Percentiles rank a stretch among this genome's conserved stretches.
These are phyloP conservation scores for Drosophila nigritarsus DNA, from an alignment of 2,888 invertebrate species.

Conservation along the genomic window DNA sequence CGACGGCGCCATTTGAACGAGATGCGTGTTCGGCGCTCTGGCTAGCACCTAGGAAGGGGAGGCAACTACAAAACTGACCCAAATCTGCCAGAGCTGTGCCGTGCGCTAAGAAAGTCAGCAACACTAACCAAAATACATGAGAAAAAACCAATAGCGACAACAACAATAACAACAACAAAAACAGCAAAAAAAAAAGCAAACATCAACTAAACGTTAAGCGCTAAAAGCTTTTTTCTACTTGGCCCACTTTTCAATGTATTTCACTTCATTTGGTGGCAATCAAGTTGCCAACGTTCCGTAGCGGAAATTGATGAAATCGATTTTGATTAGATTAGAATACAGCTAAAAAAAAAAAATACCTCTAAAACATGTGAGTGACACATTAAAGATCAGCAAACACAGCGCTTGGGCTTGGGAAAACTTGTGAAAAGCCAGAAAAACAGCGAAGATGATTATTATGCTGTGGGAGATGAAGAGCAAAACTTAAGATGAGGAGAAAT, in stretches of 20 bases:
- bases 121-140: slow-evolving; percentile 35
- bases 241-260: slow-evolving; percentile 55
- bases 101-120: slow-evolving; percentile 34
- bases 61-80: slow-evolving; percentile 50
- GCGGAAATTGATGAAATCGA: slow-evolving; percentile 66
- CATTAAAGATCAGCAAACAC: not conserved
- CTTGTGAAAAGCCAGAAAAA: not conserved
- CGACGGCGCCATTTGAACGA: slow-evolving; percentile 39
- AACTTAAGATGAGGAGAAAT: not conserved
- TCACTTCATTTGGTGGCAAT: slow-evolving; percentile 45
- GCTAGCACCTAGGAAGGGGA: not conserved
- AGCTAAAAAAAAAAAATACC: slow-evolving; percentile 2
- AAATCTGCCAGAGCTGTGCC: slow-evolving; percentile 47
- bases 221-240: slow-evolving; percentile 46
- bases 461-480: not conserved
- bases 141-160: slow-evolving; percentile 32
- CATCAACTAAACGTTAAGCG: slow-evolving; percentile 51
- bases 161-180: slow-evolving; percentile 12
- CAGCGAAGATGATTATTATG: not conserved
- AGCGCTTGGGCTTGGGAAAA: not conserved
- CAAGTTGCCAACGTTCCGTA: slow-evolving; percentile 50
- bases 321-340: slow-evolving; percentile 60
- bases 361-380: slow-evolving; percentile 22
- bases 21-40: slow-evolving; percentile 47
- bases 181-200: slow-evolving; percentile 12